Conservation (phyloP, 2,888 invertebrate genomes). For the Chaitophorus viminalis region DNA sequence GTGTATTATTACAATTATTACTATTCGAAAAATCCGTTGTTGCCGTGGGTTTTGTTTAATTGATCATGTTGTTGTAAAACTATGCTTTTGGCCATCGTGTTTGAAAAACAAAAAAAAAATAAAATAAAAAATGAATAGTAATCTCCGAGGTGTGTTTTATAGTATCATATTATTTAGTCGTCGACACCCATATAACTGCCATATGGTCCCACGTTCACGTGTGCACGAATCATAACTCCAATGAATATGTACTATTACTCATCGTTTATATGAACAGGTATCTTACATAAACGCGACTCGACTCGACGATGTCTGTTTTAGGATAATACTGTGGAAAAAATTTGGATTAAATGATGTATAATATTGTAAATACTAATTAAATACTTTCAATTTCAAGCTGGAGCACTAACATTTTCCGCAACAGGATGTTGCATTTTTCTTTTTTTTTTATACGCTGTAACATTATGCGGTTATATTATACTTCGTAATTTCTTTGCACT, state of each 20-base stretch:
- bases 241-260: not conserved
- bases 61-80: not conserved
- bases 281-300: too few relatives aligned
- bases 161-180: slow-evolving; percentile 4
- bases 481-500: not conserved
- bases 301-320: not conserved
- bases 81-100: not conserved
- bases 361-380: too few relatives aligned
- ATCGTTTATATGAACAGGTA: too few relatives aligned
- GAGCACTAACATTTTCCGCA: too few relatives aligned
- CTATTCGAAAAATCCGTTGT: not conserved
- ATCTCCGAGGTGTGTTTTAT: slow-evolving; percentile 34
- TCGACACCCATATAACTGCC: slow-evolving; percentile 5
- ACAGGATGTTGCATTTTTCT: too few relatives aligned
- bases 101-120: not conserved
- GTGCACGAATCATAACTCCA: not conserved
- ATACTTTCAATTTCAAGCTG: too few relatives aligned
- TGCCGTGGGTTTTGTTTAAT: slow-evolving; percentile 33
- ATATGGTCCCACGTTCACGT: not conserved
- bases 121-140: not conserved
- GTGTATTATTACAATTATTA: not conserved
- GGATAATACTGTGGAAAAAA: too few relatives aligned
- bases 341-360: too few relatives aligned
- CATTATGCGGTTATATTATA: not conserved
- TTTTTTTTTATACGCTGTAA: not conserved